These are phyloP conservation scores for Pagrus major DNA, from an alignment of 2,113 vertebrate species.

Conservation along the genomic window DNA sequence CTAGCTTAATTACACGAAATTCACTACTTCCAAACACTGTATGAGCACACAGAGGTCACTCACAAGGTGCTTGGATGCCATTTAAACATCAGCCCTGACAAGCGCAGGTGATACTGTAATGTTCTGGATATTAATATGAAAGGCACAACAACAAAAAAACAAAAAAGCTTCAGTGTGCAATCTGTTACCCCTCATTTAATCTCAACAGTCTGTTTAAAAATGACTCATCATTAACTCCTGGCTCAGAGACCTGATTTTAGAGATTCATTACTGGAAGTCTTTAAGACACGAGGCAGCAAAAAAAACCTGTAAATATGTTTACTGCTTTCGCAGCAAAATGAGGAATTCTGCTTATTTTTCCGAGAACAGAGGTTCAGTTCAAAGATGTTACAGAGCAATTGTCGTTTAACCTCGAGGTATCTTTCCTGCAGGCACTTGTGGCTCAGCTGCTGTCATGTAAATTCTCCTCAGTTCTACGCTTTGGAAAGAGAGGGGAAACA, in stretches of 20 bases:
- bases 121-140: conserved; percentile 20
- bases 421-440: conserved; percentile 34
- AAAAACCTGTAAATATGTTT: conserved; percentile 2
- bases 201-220: conserved; percentile 57
- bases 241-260: conserved; percentile 47
- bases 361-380: conserved; percentile 23
- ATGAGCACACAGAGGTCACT: background rate
- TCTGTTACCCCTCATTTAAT: conserved; percentile 65
- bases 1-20: too few species aligned
- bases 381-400: conserved; percentile 20
- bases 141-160: background rate
- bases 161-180: conserved; percentile 37
- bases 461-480: conserved; percentile 11
- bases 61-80: background rate
- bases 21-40: too few species aligned
- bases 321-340: conserved; percentile 6
- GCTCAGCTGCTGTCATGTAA: conserved; percentile 28
- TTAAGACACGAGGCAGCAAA: conserved; percentile 1
- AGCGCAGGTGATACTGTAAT: background rate
- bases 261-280: conserved; percentile 41
- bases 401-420: conserved; percentile 46
- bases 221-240: conserved; percentile 63
- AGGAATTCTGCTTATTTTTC: conserved; percentile 10
- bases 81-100: background rate
- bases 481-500: conserved; percentile 28